phyloP scores from a whole-genome alignment of 2,113 vertebrate species.

The Nerophis ophidion region DNA sequence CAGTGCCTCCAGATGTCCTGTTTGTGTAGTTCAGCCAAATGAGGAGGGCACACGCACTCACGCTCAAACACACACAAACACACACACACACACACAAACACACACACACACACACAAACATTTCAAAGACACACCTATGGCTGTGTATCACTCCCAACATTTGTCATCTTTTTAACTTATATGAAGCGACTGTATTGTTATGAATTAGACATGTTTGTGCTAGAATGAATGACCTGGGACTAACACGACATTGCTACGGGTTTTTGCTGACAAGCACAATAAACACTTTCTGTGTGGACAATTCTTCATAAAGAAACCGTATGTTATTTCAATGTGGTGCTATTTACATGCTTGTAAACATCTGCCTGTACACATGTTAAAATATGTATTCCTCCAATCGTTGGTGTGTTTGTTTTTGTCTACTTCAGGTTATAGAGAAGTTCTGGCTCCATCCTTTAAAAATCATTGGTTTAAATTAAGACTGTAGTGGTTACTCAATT shows the following conservation, averaged over 20 bases:
- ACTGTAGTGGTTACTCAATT: too few relatives aligned
- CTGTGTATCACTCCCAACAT: conserved; percentile 54
- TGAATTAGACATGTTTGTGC: conserved; percentile 29
- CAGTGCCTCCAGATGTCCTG: conserved; percentile 32
- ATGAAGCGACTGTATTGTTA: conserved; percentile 64
- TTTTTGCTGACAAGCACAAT: conserved; percentile 62
- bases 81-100: too few relatives aligned
- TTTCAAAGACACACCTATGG: conserved; percentile 30
- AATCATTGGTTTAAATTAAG: too few relatives aligned
- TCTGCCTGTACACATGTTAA: conserved; percentile 40
- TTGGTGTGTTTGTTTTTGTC: conserved; percentile 19
- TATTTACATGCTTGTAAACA: conserved; percentile 59
- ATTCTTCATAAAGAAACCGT: conserved; percentile 52
- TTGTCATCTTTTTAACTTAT: conserved; percentile 72
- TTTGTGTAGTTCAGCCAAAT: conserved; percentile 33
- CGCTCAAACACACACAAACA: too few relatives aligned
- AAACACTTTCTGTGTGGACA: conserved; percentile 45
- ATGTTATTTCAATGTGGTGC: conserved; percentile 59
- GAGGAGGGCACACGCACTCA: conserved; percentile 2
- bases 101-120: conserved; percentile 4
- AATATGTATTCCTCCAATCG: conserved; percentile 45
- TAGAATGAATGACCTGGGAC: conserved; percentile 47
- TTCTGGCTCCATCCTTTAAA: conserved; percentile 13
- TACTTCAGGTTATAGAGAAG: conserved; percentile 19
- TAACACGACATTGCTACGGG: conserved; percentile 66